phyloP scores from a whole-genome alignment of 2,888 invertebrate genomes.

The Smittia aterrima region DNA sequence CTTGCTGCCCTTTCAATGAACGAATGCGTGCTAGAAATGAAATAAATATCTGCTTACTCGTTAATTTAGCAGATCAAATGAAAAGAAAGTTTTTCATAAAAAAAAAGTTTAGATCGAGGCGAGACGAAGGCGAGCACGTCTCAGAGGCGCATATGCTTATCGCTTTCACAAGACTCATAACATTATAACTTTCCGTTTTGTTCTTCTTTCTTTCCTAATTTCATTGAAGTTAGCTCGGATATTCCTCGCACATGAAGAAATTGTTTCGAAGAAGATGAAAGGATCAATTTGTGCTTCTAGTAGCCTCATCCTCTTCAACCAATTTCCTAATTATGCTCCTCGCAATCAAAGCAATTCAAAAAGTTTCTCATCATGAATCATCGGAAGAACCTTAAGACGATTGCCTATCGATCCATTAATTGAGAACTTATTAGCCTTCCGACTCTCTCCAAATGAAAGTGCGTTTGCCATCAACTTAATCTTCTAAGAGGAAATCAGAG shows the following conservation, averaged over 20 bases:
- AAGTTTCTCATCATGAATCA: not conserved
- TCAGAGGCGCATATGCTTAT: too few relatives aligned
- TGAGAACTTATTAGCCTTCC: conserved; percentile 8
- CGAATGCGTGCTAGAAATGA: conserved; percentile 30
- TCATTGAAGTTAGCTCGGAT: not conserved
- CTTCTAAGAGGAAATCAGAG: not conserved
- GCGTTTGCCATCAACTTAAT: too few relatives aligned
- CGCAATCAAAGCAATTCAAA: conserved; percentile 1
- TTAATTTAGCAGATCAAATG: conserved; percentile 8
- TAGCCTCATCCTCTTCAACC: not conserved
- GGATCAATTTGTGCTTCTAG: not conserved
- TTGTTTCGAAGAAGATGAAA: not conserved
- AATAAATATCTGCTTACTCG: conserved; percentile 28
- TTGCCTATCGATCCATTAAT: not conserved
- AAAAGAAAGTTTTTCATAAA: not conserved
- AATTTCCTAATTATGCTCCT: not conserved
- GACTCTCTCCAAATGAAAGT: not conserved
- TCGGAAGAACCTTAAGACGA: not conserved
- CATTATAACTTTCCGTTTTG: not conserved
- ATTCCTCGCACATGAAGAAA: not conserved
- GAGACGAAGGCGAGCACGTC: too few relatives aligned
- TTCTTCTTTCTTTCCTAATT: not conserved
- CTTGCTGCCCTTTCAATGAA: not conserved
- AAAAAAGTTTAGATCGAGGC: not conserved
- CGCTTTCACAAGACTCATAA: not conserved